Base-by-base conservation (phyloP, 2,113 vertebrate species). In the Pachyramphus minor region DNA sequence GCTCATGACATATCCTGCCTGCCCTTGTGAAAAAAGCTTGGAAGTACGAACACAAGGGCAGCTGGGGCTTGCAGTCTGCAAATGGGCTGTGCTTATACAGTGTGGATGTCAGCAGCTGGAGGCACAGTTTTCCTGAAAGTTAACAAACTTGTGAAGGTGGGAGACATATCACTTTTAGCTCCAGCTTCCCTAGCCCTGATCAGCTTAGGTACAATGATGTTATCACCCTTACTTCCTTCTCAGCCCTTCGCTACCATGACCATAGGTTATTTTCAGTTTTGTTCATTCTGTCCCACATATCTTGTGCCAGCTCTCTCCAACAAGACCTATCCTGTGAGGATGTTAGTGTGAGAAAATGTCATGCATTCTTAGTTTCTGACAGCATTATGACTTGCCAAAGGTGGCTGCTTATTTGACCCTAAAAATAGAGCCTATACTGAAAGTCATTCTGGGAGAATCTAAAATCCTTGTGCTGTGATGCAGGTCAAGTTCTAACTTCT, bases 1-100 rank as follows among this genome's bases (percentile, higher is more conserved):
- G 10, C 20, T 35, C 31, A 23, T 55, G 24, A 28, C 7, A 1
- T 8, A 31, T 47, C 30, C 47, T 3, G 0, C 31, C 11, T 68
- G 15, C 33, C 35, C 52, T 84, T 72, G 66, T 19, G 28, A 73
- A 49, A 18, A 45, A 30, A 39, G 11, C 39, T 78, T 41, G 37
- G 21, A 82, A 30, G 6, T 27, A 33, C 7, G 22, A 87, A 35
- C n/a, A n/a, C 5, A 45, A 60, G 21, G 44, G 30, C 27, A 84
- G 11, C 35, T 59, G 21, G 35, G 28, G 6, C 31, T 81, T 79
- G 44, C n/a, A 84, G 56, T 55, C 52, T 88, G 45, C 22, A 53
- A 67, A 39, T 16, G 56, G 27, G 22, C 69, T 91, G 55, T 58
- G n/a, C 33, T 76, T 44, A 21, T 6, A 2, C n/a, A 25, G 41